Conservation (phyloP, 2,113 vertebrate genomes). For the Hippoglossus stenolepis region DNA sequence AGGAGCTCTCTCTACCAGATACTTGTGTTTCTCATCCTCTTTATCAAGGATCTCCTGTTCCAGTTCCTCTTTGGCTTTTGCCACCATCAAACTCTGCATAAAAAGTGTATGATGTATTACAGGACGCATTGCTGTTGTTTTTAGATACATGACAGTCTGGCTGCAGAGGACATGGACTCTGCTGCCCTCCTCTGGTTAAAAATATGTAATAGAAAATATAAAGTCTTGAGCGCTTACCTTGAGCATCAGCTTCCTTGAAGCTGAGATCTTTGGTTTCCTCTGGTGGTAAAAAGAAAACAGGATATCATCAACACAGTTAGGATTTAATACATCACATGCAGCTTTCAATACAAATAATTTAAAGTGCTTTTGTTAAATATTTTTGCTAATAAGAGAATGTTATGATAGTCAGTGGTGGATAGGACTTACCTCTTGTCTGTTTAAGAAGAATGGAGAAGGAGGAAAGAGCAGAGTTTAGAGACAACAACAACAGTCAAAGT, state of each 20-base stretch:
- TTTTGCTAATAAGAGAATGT: too few relatives aligned
- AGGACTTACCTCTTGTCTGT: conserved; percentile 77
- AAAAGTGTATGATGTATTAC: neutral
- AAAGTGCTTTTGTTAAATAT: neutral
- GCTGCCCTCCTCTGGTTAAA: conserved; percentile 48
- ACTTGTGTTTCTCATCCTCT: conserved; percentile 89
- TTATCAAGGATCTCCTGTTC: conserved; percentile 90
- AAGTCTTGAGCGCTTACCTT: conserved; percentile 80
- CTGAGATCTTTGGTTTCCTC: conserved; percentile 94
- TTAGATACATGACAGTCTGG: too few relatives aligned
- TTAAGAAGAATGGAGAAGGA: conserved; percentile 27
- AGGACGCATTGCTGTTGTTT: neutral
- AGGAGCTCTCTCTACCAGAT: conserved; percentile 87
- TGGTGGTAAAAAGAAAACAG: conserved; percentile 38
- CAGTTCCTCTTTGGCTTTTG: conserved; percentile 93
- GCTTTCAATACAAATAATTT: neutral
- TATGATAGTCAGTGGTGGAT: neutral
- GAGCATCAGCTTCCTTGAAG: conserved; percentile 93
- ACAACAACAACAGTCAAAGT: neutral
- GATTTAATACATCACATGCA: neutral
- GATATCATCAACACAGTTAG: neutral
- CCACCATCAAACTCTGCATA: conserved; percentile 92
- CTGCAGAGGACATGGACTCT: conserved; percentile 7
- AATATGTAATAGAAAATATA: neutral
- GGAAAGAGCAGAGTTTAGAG: conserved; percentile 15